Percentiles rank a stretch among this genome's conserved stretches.
These are phyloP conservation scores for Potorous gilbertii DNA, from an alignment of 2,797 vertebrate genomes.

Conservation along the genomic window DNA sequence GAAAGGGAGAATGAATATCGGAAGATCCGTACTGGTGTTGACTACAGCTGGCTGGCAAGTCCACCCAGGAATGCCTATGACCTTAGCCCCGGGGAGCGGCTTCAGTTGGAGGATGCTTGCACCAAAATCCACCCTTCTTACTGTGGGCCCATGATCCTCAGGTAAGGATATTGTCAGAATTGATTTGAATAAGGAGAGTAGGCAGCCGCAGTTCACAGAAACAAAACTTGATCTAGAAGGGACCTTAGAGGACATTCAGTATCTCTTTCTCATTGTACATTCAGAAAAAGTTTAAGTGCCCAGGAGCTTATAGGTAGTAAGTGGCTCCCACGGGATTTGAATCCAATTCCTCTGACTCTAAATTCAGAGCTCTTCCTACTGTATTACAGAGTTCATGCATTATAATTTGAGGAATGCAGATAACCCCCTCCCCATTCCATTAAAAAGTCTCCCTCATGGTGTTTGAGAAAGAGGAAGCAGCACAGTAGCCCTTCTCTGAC, in stretches of 20 bases:
- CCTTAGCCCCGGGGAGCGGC: slow-evolving; percentile 91
- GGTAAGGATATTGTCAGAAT: slow-evolving; percentile 82
- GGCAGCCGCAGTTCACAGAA: neutral
- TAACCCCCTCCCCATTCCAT: neutral
- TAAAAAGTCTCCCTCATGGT: neutral
- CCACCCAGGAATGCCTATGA: slow-evolving; percentile 87
- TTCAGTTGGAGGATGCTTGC: slow-evolving; percentile 94
- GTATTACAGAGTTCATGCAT: neutral
- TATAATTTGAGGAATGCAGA: neutral
- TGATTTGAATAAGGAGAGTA: neutral
- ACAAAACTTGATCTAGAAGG: neutral
- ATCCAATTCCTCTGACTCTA: neutral
- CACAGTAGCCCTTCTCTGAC: neutral
- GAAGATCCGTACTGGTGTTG: slow-evolving; percentile 92
- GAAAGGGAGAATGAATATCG: slow-evolving; percentile 89
- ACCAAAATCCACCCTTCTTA: slow-evolving; percentile 92
- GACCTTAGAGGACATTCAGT: too few relatives aligned
- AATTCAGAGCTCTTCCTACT: neutral
- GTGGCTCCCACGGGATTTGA: neutral
- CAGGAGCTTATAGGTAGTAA: neutral
- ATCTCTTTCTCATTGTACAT: neutral
- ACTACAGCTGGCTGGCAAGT: slow-evolving; percentile 97
- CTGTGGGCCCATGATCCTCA: slow-evolving; percentile 94
- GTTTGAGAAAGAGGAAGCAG: neutral
- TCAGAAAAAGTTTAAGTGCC: neutral